A percentile compares a stretch with the other conserved stretches of the same genome.
Evolutionary conservation across 2,888 invertebrate species (phyloP).

Genomic region (Balanococcus diminutus): DNA sequence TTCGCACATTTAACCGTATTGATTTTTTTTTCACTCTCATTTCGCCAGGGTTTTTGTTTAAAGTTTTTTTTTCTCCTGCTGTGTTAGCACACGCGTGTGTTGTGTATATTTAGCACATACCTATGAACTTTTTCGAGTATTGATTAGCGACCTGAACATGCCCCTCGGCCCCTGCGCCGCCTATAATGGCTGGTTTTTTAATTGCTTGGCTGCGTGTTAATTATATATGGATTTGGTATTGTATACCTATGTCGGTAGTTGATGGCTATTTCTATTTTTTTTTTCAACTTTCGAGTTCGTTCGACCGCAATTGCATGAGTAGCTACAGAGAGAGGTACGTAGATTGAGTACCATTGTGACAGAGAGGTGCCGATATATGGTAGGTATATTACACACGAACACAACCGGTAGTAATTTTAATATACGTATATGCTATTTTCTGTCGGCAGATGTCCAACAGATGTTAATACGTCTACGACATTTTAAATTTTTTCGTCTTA

Average conservation of each 20-base stretch:
- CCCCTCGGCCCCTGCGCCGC: not conserved
- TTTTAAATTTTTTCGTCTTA: slow-evolving; percentile 42
- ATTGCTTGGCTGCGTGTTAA: not conserved
- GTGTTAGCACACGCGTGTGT: not conserved
- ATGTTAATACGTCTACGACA: slow-evolving; percentile 43
- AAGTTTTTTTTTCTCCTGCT: slow-evolving; percentile 8
- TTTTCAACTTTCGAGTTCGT: not conserved
- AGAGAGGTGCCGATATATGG: slow-evolving; percentile 35
- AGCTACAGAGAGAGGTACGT: not conserved
- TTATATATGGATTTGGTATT: not conserved
- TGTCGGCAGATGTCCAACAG: slow-evolving; percentile 53
- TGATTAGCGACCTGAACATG: not conserved
- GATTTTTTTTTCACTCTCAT: slow-evolving; percentile 30
- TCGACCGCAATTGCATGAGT: not conserved
- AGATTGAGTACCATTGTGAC: slow-evolving; percentile 43
- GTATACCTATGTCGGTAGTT: not conserved
- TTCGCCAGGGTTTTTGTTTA: slow-evolving; percentile 18
- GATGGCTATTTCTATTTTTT: not conserved
- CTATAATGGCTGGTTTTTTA: not conserved
- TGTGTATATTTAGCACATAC: slow-evolving; percentile 12
- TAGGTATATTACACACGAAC: slow-evolving; percentile 17
- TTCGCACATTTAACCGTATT: slow-evolving; percentile 39
- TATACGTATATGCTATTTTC: slow-evolving; percentile 46
- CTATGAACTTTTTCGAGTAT: not conserved
- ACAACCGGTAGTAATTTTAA: slow-evolving; percentile 50